Conservation (phyloP, 2,797 vertebrate genomes). For the Tolypeutes matacus region DNA sequence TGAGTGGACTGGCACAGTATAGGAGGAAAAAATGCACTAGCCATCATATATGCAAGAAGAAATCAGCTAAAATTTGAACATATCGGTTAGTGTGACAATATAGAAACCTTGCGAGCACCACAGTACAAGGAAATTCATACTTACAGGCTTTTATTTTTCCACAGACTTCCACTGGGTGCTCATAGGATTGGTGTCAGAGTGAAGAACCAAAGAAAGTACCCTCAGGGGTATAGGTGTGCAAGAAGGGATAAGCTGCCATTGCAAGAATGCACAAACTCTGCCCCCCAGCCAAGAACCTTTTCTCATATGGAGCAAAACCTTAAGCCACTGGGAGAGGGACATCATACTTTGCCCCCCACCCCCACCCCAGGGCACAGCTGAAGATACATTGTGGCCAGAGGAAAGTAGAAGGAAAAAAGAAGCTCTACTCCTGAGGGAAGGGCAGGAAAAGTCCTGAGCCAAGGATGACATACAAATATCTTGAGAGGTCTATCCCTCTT, state of each 20-base stretch:
- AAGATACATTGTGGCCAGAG: not conserved
- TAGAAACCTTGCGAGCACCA: not conserved
- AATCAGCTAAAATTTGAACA: not conserved
- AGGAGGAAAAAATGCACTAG: not conserved
- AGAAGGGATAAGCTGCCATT: not conserved
- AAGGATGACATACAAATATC: not conserved
- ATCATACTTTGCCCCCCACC: not conserved
- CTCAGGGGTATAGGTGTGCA: not conserved
- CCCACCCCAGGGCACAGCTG: not conserved
- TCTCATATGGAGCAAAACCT: not conserved
- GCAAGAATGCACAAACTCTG: not conserved
- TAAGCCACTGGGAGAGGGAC: not conserved
- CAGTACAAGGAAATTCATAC: not conserved
- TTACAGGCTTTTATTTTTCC: not conserved
- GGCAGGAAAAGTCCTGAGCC: not conserved
- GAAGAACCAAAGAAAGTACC: not conserved
- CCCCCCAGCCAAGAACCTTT: not conserved
- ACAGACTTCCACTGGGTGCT: not conserved
- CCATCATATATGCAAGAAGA: not conserved
- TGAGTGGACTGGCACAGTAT: not conserved
- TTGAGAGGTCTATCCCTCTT: not conserved
- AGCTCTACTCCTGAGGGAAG: not conserved
- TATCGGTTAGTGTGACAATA: not conserved
- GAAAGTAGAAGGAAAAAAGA: not conserved
- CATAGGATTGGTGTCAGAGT: not conserved